Conservation (phyloP, 1,140 invertebrate genomes). For the Drosophila obscura region DNA sequence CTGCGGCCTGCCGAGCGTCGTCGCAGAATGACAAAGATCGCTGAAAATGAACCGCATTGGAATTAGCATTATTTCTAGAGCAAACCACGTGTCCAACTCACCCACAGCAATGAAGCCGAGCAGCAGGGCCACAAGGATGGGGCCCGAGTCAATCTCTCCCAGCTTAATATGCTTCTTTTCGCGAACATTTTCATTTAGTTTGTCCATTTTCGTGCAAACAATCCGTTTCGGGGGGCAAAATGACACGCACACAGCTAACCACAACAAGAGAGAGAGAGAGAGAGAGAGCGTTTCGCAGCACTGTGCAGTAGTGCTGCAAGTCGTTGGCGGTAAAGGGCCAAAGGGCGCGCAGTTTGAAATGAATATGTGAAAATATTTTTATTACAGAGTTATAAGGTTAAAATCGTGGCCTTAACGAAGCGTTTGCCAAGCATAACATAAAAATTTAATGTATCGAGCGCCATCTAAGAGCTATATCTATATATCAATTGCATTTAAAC, state of each 20-base stretch:
- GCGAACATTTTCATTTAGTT: slow-evolving; percentile 61
- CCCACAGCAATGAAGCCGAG: slow-evolving; percentile 85
- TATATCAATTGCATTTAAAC: slow-evolving; percentile 12
- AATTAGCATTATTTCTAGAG: slow-evolving; percentile 5
- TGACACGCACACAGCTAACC: slow-evolving; percentile 43
- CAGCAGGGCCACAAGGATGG: slow-evolving; percentile 84
- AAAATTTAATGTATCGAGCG: slow-evolving; percentile 18
- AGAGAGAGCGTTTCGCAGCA: background rate
- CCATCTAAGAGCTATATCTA: slow-evolving; percentile 25
- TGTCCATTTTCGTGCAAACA: slow-evolving; percentile 55
- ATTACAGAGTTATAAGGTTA: slow-evolving; percentile 23
- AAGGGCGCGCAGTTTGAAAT: slow-evolving; percentile 19
- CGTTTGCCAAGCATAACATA: slow-evolving; percentile 50
- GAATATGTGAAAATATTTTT: slow-evolving; percentile 34
- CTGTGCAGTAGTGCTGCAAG: background rate
- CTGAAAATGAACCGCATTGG: slow-evolving; percentile 31
- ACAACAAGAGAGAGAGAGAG: too few species aligned
- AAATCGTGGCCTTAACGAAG: slow-evolving; percentile 46
- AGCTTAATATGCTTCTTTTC: slow-evolving; percentile 66
- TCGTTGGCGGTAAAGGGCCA: too few species aligned
- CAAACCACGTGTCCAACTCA: slow-evolving; percentile 81
- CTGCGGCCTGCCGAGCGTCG: slow-evolving; percentile 61
- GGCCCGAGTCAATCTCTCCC: slow-evolving; percentile 82
- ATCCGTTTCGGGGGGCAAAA: slow-evolving; percentile 24
- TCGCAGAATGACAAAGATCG: slow-evolving; percentile 81